A percentile compares a stretch with the other conserved stretches of the same genome.
phyloP scores from a whole-genome alignment of 2,888 invertebrate species.

The Lasioglossum figueresi region DNA sequence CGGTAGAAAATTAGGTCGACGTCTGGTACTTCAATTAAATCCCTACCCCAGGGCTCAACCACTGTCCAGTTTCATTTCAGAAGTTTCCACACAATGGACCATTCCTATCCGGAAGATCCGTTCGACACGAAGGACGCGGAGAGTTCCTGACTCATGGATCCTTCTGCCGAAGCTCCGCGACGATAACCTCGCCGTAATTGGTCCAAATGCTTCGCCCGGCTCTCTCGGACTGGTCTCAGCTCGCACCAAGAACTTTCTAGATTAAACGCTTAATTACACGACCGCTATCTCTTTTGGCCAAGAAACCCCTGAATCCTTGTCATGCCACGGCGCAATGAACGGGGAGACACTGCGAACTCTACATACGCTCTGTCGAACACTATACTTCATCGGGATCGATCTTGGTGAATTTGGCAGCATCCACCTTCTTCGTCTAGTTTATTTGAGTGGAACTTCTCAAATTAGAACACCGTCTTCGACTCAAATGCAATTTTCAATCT shows the following conservation, averaged over 20 bases:
- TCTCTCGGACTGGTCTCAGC: slow-evolving; percentile 58
- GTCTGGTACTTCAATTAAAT: slow-evolving; percentile 72
- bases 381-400: background rate
- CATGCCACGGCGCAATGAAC: slow-evolving; percentile 18
- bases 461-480: background rate
- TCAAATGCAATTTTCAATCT: background rate
- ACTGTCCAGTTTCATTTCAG: slow-evolving; percentile 72
- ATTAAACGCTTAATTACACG: slow-evolving; percentile 78
- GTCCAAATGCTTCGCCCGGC: slow-evolving; percentile 65
- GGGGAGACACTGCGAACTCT: slow-evolving; percentile 11
- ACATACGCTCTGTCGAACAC: background rate
- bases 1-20: slow-evolving; percentile 70
- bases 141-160: slow-evolving; percentile 70
- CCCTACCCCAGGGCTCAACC: slow-evolving; percentile 61
- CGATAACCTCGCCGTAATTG: slow-evolving; percentile 79
- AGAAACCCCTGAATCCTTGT: slow-evolving; percentile 39
- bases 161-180: slow-evolving; percentile 70
- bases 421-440: background rate
- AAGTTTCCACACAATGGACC: slow-evolving; percentile 72
- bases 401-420: background rate
- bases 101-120: slow-evolving; percentile 67
- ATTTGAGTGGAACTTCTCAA: background rate
- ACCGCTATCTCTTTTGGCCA: slow-evolving; percentile 66
- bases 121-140: slow-evolving; percentile 62
- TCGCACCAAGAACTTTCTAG: slow-evolving; percentile 73